Base-by-base conservation (phyloP, 1,140 invertebrate species). In the Oryzaephilus surinamensis region DNA sequence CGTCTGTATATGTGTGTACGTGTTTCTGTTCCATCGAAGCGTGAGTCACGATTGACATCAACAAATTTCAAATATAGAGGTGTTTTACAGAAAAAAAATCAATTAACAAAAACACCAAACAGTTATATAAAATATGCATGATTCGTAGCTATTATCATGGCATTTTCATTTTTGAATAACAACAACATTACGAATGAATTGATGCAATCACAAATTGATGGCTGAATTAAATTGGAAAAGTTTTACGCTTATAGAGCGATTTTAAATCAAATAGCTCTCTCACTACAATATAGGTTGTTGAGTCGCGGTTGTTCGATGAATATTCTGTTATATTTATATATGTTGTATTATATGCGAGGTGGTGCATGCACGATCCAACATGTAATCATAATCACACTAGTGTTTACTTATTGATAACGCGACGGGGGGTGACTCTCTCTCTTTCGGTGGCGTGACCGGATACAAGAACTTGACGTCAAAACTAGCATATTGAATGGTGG, bases 201-300 rank as follows among this genome's bases (percentile, higher is more conserved):
- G 46, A 49, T 49, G 43, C 43, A 49, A 49, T 49, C 46, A 38
- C 43, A 48, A 41, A 43, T 48, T 30, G 35, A 45, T 37, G 41
- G 36, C 19, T 24, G 42, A 33, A 45, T 42, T 41, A 49, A 45
- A 49, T 49, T 49, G 46, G 46, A 49, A 49, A 49, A 49, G 43
- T 49, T 49, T 49, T 27, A 14, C 19, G 42, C 37, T 45, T 44
- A 44, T 41, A 18, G 35, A 43, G 32, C 28, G 42, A 43, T 32
- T 48, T 33, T 33, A 38, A 48, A 48, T 48, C 37, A 39, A 48
- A 48, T 36, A 28, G 46, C 32, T 38, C 13, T 38, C n/a, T n/a
- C n/a, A n/a, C n/a, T n/a, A n/a, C n/a, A n/a, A n/a, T n/a, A n/a
- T n/a, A n/a, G n/a, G 21, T 23, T 23, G n/a, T 23, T 23, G 21